Percentiles rank a stretch among this genome's conserved stretches.
These are phyloP conservation scores for Linurgus olivaceus DNA, from an alignment of 2,797 vertebrate species.

Conservation along the genomic window DNA sequence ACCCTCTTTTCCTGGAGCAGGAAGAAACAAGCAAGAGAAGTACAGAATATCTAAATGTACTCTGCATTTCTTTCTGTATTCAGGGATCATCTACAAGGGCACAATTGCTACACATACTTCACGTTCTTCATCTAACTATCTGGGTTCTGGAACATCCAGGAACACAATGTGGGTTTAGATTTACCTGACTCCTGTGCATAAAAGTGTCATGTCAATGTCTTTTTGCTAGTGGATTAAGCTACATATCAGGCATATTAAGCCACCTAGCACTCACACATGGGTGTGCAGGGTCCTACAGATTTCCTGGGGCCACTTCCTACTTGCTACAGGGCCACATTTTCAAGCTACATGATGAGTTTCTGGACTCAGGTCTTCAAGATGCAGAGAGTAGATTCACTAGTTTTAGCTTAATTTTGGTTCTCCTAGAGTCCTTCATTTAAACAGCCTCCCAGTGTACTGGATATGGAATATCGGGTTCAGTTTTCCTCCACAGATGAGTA, in stretches of 20 bases:
- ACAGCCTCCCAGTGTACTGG: not conserved
- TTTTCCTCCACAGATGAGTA: not conserved
- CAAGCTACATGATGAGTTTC: not conserved
- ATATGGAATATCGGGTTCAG: not conserved
- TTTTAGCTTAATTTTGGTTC: not conserved
- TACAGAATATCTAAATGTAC: not conserved
- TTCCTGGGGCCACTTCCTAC: not conserved
- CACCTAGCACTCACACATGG: not conserved
- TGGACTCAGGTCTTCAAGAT: not conserved
- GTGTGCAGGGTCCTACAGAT: not conserved
- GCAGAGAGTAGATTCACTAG: not conserved
- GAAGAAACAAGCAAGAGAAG: not conserved
- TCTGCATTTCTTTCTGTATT: not conserved
- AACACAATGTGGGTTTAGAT: not conserved
- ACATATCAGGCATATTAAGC: not conserved
- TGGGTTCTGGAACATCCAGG: not conserved
- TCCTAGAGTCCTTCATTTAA: not conserved
- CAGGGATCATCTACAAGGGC: not conserved
- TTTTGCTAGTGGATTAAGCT: not conserved
- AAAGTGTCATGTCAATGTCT: not conserved
- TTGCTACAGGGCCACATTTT: not conserved
- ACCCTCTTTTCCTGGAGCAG: not conserved
- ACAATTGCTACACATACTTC: not conserved
- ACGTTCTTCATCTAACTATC: rapidly evolving
- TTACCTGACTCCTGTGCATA: not conserved